Base-by-base conservation (phyloP, 2,797 vertebrate genomes). In the Halcyon smyrnensis region DNA sequence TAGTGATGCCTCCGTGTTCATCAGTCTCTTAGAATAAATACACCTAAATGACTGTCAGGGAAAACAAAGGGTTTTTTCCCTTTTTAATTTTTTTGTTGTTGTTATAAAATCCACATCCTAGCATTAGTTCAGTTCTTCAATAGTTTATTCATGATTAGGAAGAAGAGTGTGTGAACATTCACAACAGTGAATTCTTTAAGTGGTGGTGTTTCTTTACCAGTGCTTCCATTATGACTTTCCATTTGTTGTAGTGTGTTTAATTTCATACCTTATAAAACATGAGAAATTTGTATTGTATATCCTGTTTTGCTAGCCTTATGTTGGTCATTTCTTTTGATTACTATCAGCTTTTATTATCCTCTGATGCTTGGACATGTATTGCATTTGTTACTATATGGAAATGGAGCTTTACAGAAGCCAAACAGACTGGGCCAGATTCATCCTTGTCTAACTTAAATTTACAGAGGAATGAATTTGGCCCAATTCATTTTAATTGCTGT, bases 191-290 rank as follows among this genome's bases (percentile, higher is more conserved):
- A 88, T 93, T 92, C 88, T 95, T 37, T 69, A 96, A 94, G 70
- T 78, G 53, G 53, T 94, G 80, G 53, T 89, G 86, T 95, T 96
- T 94, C 95, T 95, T 95, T 95, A 64, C 73, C 84, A 74, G 41
- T 87, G 84, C 93, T 87, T 94, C 93, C 51, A 87, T 96, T 95
- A 96, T 86, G 94, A 81, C 84, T 96, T 97, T 95, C 77, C 74
- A 89, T 97, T 97, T 96, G 80, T 94, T 87, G 75, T 48, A 68
- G 82, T 92, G 89, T 95, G 90, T 97, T 97, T 97, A 97, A 97
- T 98, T 98, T 97, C 97, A 97, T 97, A 97, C 95, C 96, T 98
- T 97, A 98, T 98, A 97, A 97, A 97, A 96, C 96, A 96, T 97
- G 96, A 97, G 88, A 97, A 97, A 97, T 96, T 94, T 96, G 90